A percentile compares a stretch with the other conserved stretches of the same genome.
Evolutionary conservation across 2,888 invertebrate genomes (phyloP).

Genomic region (Hydrotaea cyrtoneurina): DNA sequence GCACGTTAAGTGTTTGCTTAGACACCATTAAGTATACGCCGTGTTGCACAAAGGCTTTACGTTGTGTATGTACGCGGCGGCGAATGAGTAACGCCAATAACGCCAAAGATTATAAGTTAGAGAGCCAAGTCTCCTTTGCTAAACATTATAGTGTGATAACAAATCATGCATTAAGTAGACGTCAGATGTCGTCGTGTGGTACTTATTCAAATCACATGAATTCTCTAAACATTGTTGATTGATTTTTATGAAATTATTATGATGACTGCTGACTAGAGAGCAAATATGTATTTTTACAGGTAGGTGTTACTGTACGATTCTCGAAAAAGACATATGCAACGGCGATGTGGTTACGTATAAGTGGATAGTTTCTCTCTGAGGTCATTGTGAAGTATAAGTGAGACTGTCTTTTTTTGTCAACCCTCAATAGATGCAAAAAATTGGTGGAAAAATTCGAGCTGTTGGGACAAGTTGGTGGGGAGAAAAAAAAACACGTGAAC

Average conservation of each 20-base stretch:
- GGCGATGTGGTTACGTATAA: too few species aligned
- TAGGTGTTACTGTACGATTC: not conserved
- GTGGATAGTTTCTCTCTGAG: too few species aligned
- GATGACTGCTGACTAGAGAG: not conserved
- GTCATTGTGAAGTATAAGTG: too few species aligned
- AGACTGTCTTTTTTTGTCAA: too few species aligned
- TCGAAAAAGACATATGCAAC: not conserved
- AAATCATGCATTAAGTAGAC: conserved; percentile 45
- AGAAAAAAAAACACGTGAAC: too few species aligned
- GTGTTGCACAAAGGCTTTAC: not conserved
- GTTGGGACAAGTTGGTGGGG: too few species aligned
- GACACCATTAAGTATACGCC: not conserved
- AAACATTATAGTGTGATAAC: conserved; percentile 20
- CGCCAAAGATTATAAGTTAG: too few species aligned
- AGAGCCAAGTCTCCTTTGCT: not conserved
- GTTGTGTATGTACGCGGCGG: too few species aligned
- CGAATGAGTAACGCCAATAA: not conserved
- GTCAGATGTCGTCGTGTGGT: conserved; percentile 28
- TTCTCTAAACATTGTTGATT: conserved; percentile 41
- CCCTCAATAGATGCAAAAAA: too few species aligned
- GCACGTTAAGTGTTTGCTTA: too few species aligned
- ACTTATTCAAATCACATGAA: not conserved
- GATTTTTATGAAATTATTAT: conserved; percentile 34
- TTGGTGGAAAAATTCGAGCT: too few species aligned
- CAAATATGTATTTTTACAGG: not conserved